phyloP scores from a whole-genome alignment of 2,888 invertebrate species.

The Hypercompe scribonia region DNA sequence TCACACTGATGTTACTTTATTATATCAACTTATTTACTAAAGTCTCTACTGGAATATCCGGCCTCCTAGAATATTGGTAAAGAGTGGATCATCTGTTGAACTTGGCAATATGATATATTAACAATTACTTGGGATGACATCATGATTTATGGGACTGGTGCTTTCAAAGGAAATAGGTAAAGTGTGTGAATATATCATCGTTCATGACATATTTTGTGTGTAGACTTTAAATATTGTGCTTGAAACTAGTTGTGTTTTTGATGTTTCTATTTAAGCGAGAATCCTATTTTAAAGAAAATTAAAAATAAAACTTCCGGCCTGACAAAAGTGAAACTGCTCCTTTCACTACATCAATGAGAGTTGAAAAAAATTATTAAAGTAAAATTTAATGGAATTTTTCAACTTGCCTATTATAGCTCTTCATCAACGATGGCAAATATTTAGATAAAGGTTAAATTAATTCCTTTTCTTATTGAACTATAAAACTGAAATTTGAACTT shows the following conservation, averaged over 20 bases:
- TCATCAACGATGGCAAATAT: conserved; percentile 13
- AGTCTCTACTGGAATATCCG: neutral
- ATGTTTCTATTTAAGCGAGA: neutral
- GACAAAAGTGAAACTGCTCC: neutral
- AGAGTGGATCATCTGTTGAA: neutral
- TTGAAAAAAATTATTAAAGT: conserved; percentile 5
- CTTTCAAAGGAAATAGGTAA: neutral
- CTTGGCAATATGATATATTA: neutral
- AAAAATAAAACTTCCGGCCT: neutral
- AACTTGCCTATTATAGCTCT: conserved; percentile 1
- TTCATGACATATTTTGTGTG: neutral
- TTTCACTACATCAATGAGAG: conserved; percentile 1
- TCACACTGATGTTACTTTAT: neutral
- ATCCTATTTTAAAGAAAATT: neutral
- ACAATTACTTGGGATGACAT: neutral
- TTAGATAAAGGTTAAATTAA: conserved; percentile 15
- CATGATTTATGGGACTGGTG: neutral
- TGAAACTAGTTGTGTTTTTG: neutral
- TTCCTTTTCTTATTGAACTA: conserved; percentile 13
- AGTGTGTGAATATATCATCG: neutral
- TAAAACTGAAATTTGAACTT: conserved; percentile 12
- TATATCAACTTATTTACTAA: neutral
- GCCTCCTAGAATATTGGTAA: neutral
- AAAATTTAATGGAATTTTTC: conserved; percentile 14
- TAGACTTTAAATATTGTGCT: neutral